phyloP scores from a whole-genome alignment of 2,888 invertebrate genomes.

The Athalia circularis region DNA sequence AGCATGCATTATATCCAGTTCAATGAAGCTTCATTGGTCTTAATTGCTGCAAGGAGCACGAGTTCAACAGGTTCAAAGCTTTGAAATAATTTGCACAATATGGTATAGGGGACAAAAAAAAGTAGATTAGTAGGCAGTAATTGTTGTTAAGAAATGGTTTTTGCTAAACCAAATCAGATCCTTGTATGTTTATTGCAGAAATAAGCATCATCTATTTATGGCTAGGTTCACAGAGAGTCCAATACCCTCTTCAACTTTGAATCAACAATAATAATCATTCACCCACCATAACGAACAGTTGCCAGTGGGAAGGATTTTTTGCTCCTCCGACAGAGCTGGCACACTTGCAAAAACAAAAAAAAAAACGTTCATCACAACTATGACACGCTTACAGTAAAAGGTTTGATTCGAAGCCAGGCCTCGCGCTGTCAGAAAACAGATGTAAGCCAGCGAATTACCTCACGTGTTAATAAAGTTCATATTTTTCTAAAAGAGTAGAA shows the following conservation, averaged over 20 bases:
- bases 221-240: neutral
- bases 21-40: constrained; percentile 9
- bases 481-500: too few relatives aligned
- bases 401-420: too few relatives aligned
- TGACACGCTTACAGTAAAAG: too few relatives aligned
- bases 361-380: too few relatives aligned
- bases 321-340: too few relatives aligned
- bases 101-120: neutral
- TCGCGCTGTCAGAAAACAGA: too few relatives aligned
- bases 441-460: too few relatives aligned
- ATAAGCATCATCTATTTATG: neutral
- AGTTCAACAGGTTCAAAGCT: constrained; percentile 11
- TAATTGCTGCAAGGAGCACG: constrained; percentile 11
- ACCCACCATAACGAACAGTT: neutral
- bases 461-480: too few relatives aligned
- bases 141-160: neutral
- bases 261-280: neutral
- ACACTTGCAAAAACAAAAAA: too few relatives aligned
- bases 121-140: neutral
- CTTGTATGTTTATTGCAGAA: neutral
- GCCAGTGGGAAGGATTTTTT: too few relatives aligned
- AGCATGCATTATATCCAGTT: constrained; percentile 1
- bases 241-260: neutral
- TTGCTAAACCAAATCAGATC: constrained; percentile 4
- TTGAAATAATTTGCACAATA: constrained; percentile 15